A percentile compares a stretch with the other conserved stretches of the same genome.
These are phyloP conservation scores for Drosophila prosaltans DNA, from an alignment of 1,140 invertebrate species.

Conservation along the genomic window DNA sequence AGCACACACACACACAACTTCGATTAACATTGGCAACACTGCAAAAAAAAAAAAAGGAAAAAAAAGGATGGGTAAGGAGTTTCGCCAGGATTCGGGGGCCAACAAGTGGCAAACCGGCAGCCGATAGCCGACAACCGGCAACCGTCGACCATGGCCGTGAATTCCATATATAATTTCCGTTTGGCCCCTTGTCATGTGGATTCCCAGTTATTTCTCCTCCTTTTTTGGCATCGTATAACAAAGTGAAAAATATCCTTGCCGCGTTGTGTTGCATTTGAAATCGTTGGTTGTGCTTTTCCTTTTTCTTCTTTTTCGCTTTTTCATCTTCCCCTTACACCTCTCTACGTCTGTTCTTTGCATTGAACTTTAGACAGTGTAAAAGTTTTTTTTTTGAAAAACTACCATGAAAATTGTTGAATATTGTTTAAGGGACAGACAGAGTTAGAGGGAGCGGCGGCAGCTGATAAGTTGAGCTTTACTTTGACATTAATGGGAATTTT, in stretches of 20 bases:
- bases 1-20: slow-evolving; percentile 61
- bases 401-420: slow-evolving; percentile 18
- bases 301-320: background rate
- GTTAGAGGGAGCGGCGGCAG: background rate
- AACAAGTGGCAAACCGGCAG: slow-evolving; percentile 1
- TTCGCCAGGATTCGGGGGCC: background rate
- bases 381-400: slow-evolving; percentile 40
- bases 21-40: slow-evolving; percentile 78
- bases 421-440: background rate
- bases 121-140: slow-evolving; percentile 49
- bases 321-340: background rate
- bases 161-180: slow-evolving; percentile 72
- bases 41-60: slow-evolving; percentile 17
- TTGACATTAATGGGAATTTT: slow-evolving; percentile 57
- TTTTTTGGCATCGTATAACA: slow-evolving; percentile 37
- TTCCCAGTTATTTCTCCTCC: slow-evolving; percentile 18
- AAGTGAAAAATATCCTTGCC: slow-evolving; percentile 75
- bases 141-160: slow-evolving; percentile 68
- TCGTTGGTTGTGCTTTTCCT: background rate
- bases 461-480: slow-evolving; percentile 22
- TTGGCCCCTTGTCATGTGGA: slow-evolving; percentile 48
- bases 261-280: slow-evolving; percentile 66
- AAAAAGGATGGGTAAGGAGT: background rate
- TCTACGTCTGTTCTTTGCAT: slow-evolving; percentile 21
- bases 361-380: slow-evolving; percentile 36